Evolutionary conservation across 2,797 vertebrate genomes (phyloP).

Genomic region (Thamnophis elegans): DNA sequence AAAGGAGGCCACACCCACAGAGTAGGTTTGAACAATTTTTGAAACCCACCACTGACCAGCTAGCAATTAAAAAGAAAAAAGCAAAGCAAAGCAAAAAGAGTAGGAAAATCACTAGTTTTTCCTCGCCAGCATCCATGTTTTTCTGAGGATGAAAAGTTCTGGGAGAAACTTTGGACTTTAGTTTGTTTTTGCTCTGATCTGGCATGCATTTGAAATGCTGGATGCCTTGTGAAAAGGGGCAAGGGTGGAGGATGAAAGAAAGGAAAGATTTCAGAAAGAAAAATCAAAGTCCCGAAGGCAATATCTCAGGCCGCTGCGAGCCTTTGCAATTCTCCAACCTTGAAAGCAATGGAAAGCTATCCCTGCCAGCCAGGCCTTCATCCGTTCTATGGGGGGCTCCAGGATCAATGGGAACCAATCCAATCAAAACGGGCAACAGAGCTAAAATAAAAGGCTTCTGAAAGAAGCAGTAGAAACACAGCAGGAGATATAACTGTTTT

Average conservation of each 20-base stretch:
- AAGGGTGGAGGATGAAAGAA: neutral
- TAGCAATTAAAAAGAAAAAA: neutral
- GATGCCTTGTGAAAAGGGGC: neutral
- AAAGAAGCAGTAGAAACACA: neutral
- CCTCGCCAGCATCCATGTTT: neutral
- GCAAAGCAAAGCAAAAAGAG: neutral
- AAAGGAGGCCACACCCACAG: too few relatives aligned
- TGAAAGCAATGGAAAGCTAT: neutral
- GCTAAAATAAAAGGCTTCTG: neutral
- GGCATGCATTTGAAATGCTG: neutral
- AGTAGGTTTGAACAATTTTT: too few relatives aligned
- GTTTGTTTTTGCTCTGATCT: neutral
- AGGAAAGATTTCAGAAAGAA: neutral
- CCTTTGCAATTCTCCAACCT: neutral
- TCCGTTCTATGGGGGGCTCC: neutral
- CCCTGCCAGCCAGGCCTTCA: neutral
- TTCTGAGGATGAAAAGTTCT: neutral
- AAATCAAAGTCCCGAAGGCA: neutral
- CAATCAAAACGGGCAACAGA: neutral
- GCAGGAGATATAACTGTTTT: too few relatives aligned
- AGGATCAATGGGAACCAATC: neutral
- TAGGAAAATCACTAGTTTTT: neutral
- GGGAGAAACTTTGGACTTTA: neutral
- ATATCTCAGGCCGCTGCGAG: neutral
- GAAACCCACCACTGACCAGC: too few relatives aligned